These are phyloP conservation scores for Megaceryle maxima DNA, from an alignment of 2,113 vertebrate genomes.

Conservation along the genomic window DNA sequence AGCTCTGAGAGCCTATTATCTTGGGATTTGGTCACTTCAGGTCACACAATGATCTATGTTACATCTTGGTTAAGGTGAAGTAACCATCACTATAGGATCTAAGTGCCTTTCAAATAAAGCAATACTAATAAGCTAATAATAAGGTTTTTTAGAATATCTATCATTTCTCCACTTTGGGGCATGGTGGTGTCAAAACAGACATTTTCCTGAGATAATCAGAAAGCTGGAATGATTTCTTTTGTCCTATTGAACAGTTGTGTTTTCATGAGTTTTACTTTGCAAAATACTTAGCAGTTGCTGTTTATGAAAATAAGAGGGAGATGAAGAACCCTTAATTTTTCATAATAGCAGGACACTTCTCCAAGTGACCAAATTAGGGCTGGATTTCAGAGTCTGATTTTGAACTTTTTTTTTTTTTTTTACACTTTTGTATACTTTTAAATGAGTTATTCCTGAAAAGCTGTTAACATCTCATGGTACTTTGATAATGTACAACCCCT, in stretches of 20 bases:
- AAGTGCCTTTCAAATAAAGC: constrained; percentile 24
- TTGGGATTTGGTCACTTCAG: constrained; percentile 44
- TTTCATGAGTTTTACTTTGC: background rate
- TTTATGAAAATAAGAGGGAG: background rate
- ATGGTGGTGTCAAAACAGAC: background rate
- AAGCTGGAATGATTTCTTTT: background rate
- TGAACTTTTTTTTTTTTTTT: background rate
- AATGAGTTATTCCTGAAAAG: background rate
- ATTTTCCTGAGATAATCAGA: background rate
- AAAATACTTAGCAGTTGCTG: background rate
- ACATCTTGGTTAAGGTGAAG: background rate
- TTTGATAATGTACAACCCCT: background rate
- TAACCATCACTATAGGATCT: background rate
- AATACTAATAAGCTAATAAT: constrained; percentile 7
- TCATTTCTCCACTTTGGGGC: background rate
- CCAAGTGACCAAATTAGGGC: background rate
- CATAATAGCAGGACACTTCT: background rate
- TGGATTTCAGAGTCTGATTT: background rate
- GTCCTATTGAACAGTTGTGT: background rate
- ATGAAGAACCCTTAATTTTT: background rate
- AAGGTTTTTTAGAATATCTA: background rate
- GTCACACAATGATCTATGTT: background rate
- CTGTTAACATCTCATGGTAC: background rate
- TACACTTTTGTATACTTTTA: background rate
- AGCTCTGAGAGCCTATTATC: constrained; percentile 42